Evolutionary conservation across 2,797 vertebrate species (phyloP), one percentile per base, ranked within the genome.

Genomic region (Crenuchus spilurus): DNA sequence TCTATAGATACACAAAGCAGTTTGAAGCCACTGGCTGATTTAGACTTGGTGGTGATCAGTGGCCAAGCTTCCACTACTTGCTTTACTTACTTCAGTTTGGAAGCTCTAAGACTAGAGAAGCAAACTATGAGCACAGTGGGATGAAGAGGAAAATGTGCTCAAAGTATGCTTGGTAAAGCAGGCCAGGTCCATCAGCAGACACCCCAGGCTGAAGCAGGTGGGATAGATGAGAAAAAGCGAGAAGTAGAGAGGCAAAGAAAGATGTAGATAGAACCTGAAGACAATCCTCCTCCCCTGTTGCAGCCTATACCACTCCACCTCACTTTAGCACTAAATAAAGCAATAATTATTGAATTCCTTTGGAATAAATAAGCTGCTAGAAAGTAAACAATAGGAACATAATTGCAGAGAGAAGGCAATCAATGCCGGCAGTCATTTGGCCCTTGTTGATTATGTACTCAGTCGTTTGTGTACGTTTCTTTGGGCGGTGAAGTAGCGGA

Each of bases 341-440:
- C 96, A 97, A 99, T 98, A 97, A 97, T 98, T 98, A 99, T 98
- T 95, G 97, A 96, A 97, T 97, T 98, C 95, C 94, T 90, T 97
- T 97, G 94, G 95, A 98, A 97, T 97, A 95, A 97, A 95, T 91
- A 96, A 96, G 96, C 96, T 95, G 93, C 95, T 95, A 92, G 95
- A 97, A 98, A 97, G 96, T 98, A 99, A 98, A 98, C 96, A 98
- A 99, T 97, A 94, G 94, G 94, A 95, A 95, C 95, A 97, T 98
- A 99, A 99, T 98, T 99, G 96, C 95, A 94, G 95, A 94, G 95
- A 94, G 93, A 95, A 88, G 93, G 92, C 94, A 94, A 99, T 99
- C 96, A 98, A 98, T 98, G 96, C 92, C 94, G 92, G 93, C 94
- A 96, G 96, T 97, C 96, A 95, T 98, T 98, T 95, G 95, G 95